A percentile compares a stretch with the other conserved stretches of the same genome.
These are phyloP conservation scores for Melanotaenia trifasciata DNA, from an alignment of 2,797 vertebrate species.

Conservation along the genomic window DNA sequence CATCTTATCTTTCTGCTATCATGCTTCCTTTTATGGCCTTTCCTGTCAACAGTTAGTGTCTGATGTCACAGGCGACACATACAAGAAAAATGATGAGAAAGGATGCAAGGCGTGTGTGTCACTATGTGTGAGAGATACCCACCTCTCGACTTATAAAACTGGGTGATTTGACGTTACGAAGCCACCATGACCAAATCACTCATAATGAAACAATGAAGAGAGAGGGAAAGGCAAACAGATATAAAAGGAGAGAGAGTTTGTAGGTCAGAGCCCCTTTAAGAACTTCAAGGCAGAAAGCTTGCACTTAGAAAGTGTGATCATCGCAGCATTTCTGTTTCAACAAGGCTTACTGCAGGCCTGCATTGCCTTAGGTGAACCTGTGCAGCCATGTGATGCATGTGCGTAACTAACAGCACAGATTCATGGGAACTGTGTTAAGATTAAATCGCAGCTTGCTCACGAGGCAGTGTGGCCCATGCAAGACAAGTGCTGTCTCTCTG, in stretches of 20 bases:
- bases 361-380: conserved; percentile 62
- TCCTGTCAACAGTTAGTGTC: conserved; percentile 52
- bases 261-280: conserved; percentile 38
- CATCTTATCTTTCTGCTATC: conserved; percentile 63
- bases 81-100: conserved; percentile 43
- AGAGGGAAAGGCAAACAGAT: background rate
- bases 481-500: conserved; percentile 63
- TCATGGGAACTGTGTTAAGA: conserved; percentile 48
- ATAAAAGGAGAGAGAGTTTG: conserved; percentile 30
- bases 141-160: conserved; percentile 32
- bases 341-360: conserved; percentile 9
- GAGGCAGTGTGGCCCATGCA: conserved; percentile 47
- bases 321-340: conserved; percentile 34
- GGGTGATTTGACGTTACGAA: conserved; percentile 33
- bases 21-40: conserved; percentile 76
- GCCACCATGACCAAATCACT: conserved; percentile 10
- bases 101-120: conserved; percentile 23
- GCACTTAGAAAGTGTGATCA: conserved; percentile 21
- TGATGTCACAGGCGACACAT: conserved; percentile 58
- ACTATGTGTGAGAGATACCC: conserved; percentile 22
- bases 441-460: conserved; percentile 48
- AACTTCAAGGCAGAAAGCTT: conserved; percentile 33
- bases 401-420: conserved; percentile 32
- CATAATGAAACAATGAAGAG: conserved; percentile 1
- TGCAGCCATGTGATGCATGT: conserved; percentile 55